Evolutionary conservation across 2,888 invertebrate genomes (phyloP), one percentile per base, ranked within the genome.

Genomic region (Lasioglossum leucozonium): DNA sequence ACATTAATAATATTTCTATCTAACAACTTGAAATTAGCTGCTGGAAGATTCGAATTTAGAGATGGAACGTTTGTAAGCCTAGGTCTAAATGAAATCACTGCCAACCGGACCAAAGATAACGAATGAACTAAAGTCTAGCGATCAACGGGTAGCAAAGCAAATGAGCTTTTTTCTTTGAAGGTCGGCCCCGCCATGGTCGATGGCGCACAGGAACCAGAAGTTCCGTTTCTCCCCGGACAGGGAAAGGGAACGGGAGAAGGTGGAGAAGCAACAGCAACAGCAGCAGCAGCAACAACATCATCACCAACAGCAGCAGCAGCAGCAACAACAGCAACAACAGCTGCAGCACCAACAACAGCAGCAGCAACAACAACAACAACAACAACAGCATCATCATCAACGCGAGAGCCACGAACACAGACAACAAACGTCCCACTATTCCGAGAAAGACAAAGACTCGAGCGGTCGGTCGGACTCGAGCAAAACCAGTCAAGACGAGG

Each of bases 121-220:
- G 10, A 55, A 55, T n/a, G n/a, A n/a, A 55, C 5, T 16, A 30
- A 16, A 30, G 26, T 30, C 16, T 16, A 30, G 10, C 6, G 18
- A 34, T 22, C 8, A 37, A 37, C 4, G 37, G 4, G 34, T 37
- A 10, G 10, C 67, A 37, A 67, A 37, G 11, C 10, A 10, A 65
- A 67, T 58, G n/a, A 11, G 40, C 51, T 26, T 6, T 44, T 62
- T 3, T 22, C 37, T 40, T 84, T 79, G 42, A 89, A 96, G 96
- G 91, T 96, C 96, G 2, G 96, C 96, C 62, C 96, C 96, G n/a
- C 96, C 96, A 2, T 96, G 96, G 96, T 93, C 95, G 77, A 95
- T 95, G 88, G 84, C 94, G 13, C 93, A 93, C 77, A 91, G 93
- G 69, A 93, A 92, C 72, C 94, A 94, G 79, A 95, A 95, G 86